phyloP scores from a whole-genome alignment of 2,888 invertebrate genomes.

The Trissonchulus latispiculum region DNA sequence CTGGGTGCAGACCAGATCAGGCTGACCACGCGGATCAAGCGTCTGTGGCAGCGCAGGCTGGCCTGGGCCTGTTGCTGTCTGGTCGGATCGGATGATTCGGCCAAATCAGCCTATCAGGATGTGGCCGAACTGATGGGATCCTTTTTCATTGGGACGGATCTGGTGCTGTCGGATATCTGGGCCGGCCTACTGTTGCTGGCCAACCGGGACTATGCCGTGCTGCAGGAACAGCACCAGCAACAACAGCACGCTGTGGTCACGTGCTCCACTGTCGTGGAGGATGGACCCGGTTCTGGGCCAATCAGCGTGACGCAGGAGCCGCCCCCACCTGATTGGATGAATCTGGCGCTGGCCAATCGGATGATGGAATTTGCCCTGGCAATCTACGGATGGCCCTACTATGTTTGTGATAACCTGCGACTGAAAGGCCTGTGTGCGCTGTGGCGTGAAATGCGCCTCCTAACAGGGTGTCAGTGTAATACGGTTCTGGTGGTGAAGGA shows the following conservation, averaged over 20 bases:
- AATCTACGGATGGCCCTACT: slow-evolving; percentile 78
- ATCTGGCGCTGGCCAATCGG: slow-evolving; percentile 61
- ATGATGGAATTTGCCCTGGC: slow-evolving; percentile 69
- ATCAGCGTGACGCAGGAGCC: too few species aligned
- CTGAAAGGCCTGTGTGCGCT: slow-evolving; percentile 65
- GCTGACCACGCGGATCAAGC: slow-evolving; percentile 24
- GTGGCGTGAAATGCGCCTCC: slow-evolving; percentile 53
- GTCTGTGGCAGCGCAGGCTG: slow-evolving; percentile 29
- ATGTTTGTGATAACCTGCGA: slow-evolving; percentile 60
- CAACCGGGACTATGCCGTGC: slow-evolving; percentile 24
- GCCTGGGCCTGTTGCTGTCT: slow-evolving; percentile 17
- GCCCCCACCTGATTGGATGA: slow-evolving; percentile 59
- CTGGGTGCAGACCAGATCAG: too few species aligned
- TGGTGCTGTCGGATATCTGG: slow-evolving; percentile 76
- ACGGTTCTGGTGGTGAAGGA: slow-evolving; percentile 49
- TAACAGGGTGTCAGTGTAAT: slow-evolving; percentile 2
- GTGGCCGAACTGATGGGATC: slow-evolving; percentile 61
- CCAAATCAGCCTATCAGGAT: slow-evolving; percentile 42
- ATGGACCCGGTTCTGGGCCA: too few species aligned
- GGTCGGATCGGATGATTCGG: slow-evolving; percentile 31
- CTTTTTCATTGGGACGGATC: slow-evolving; percentile 64
- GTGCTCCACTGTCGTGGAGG: neutral
- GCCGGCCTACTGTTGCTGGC: slow-evolving; percentile 72
- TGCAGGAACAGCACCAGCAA: slow-evolving; percentile 15
- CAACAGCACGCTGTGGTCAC: too few species aligned